Percentiles rank a stretch among this genome's conserved stretches.
Evolutionary conservation across 2,888 invertebrate species (phyloP).

Genomic region (Mythimna loreyi): DNA sequence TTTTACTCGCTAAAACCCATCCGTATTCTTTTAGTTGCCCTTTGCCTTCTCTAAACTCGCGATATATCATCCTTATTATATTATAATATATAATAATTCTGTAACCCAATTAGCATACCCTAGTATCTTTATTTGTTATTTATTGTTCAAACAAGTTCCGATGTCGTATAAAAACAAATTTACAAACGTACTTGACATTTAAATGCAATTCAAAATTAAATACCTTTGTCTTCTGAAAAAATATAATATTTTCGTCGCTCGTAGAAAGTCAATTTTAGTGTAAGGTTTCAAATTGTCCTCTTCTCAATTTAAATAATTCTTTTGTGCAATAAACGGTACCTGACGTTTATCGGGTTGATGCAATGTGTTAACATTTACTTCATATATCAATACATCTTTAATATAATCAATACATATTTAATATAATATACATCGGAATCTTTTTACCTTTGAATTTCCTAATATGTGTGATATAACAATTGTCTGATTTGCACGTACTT

Average conservation of each 20-base stretch:
- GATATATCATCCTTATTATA: too few species aligned
- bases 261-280: conserved; percentile 47
- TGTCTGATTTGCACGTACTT: conserved; percentile 79
- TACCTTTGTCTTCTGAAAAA: conserved; percentile 27
- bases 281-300: conserved; percentile 41
- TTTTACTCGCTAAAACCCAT: too few species aligned
- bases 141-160: conserved; percentile 28
- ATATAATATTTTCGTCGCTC: conserved; percentile 24
- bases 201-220: conserved; percentile 14
- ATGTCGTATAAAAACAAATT: conserved; percentile 6
- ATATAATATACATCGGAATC: conserved; percentile 37
- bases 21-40: too few species aligned
- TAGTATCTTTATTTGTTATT: conserved; percentile 24
- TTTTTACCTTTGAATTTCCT: conserved; percentile 70
- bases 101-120: conserved; percentile 19
- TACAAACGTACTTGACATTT: conserved; percentile 6
- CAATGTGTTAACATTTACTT: conserved; percentile 34
- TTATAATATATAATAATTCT: too few species aligned
- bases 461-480: conserved; percentile 79
- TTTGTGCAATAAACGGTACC: conserved; percentile 41
- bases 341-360: conserved; percentile 33
- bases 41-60: too few species aligned
- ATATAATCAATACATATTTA: conserved; percentile 42
- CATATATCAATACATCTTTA: conserved; percentile 43
- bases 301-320: conserved; percentile 21